These are phyloP conservation scores for Actinernus sp. DNA, from an alignment of 92 coral and sea anemone species.

Conservation along the genomic window DNA sequence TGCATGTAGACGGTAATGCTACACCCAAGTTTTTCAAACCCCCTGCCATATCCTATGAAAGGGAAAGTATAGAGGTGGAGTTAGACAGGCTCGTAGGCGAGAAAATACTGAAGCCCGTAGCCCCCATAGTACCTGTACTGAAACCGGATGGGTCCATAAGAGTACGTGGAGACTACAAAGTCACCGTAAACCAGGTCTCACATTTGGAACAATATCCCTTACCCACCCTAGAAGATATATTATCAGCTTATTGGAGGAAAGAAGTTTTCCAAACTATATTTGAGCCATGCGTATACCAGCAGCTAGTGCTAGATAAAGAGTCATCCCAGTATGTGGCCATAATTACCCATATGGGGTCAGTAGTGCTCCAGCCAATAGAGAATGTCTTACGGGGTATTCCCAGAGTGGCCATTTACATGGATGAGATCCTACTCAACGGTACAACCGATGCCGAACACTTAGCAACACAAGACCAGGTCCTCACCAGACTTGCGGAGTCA, in stretches of 20 bases:
- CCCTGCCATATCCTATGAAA: conserved; percentile 41
- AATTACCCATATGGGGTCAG: conserved; percentile 20
- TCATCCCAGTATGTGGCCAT: conserved; percentile 31
- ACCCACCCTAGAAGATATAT: conserved; percentile 55
- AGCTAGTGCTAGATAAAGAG: conserved; percentile 32
- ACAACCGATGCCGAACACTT: conserved; percentile 34
- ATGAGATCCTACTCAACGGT: conserved; percentile 33
- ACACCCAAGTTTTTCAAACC: conserved; percentile 30
- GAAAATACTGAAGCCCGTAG: conserved; percentile 30
- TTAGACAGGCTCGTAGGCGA: conserved; percentile 33
- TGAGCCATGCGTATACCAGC: conserved; percentile 50
- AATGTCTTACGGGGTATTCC: conserved; percentile 2
- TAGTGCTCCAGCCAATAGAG: conserved; percentile 23
- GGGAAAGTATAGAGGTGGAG: conserved; percentile 27
- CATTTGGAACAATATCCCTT: conserved; percentile 70
- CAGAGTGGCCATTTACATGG: conserved; percentile 30
- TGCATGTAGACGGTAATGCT: conserved; percentile 14
- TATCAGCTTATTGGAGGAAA: conserved; percentile 29
- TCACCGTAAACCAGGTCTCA: conserved; percentile 59
- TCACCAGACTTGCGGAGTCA: conserved; percentile 31
- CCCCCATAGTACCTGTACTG: conserved; percentile 38
- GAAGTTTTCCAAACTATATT: conserved; percentile 24
- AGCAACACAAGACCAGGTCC: neutral
- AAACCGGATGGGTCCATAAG: conserved; percentile 53
- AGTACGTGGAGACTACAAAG: conserved; percentile 67